Evolutionary conservation across 1,140 invertebrate species (phyloP).

Genomic region (Callitettix versicolor): DNA sequence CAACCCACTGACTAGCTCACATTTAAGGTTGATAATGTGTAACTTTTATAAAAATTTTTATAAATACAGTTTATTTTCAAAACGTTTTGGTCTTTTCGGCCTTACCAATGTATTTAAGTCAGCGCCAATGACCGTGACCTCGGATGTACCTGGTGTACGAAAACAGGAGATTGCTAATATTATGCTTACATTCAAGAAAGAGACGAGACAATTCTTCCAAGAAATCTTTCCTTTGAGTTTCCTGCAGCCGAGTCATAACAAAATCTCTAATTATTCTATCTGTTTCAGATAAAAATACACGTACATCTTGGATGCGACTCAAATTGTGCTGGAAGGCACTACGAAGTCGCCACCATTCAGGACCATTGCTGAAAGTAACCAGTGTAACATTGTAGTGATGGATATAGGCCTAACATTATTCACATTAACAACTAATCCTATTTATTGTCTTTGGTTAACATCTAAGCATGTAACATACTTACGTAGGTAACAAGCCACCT

Average conservation of each 20-base stretch:
- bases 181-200: constrained; percentile 69
- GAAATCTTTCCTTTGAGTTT: constrained; percentile 41
- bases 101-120: no score
- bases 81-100: no score
- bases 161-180: no score
- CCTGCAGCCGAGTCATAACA: constrained; percentile 32
- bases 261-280: constrained; percentile 57
- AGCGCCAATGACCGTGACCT: no score
- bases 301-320: constrained; percentile 55
- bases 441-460: background rate
- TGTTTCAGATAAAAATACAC: constrained; percentile 48
- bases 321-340: constrained; percentile 69
- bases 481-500: constrained; percentile 77
- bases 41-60: no score
- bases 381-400: constrained; percentile 8
- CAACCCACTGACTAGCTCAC: no score
- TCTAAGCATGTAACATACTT: constrained; percentile 30
- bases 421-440: no score
- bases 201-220: constrained; percentile 57
- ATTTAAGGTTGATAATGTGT: no score
- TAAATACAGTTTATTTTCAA: no score
- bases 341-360: constrained; percentile 68
- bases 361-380: constrained; percentile 58
- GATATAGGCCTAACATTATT: no score
- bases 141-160: no score